phyloP scores from a whole-genome alignment of 2,113 vertebrate genomes.

The Hymenochirus boettgeri region DNA sequence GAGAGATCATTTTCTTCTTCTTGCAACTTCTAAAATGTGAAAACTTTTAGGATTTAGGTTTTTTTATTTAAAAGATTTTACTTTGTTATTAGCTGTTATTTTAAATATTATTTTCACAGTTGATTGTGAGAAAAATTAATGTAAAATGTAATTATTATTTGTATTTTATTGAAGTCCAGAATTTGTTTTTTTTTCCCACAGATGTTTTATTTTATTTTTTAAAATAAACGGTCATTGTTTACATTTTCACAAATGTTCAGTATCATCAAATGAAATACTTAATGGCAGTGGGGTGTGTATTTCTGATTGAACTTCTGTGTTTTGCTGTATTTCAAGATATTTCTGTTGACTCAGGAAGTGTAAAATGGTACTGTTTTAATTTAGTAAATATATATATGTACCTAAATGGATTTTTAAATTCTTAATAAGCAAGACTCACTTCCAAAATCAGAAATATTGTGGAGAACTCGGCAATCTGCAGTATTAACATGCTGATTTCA shows the following conservation, averaged over 20 bases:
- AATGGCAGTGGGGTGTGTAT: too few relatives aligned
- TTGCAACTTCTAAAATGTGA: constrained; percentile 28
- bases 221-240: constrained; percentile 23
- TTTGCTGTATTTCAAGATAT: too few relatives aligned
- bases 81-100: constrained; percentile 50
- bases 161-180: constrained; percentile 23
- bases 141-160: not conserved
- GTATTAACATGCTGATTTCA: too few relatives aligned
- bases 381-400: too few relatives aligned
- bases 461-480: too few relatives aligned
- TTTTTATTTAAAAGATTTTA: constrained; percentile 47
- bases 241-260: constrained; percentile 3
- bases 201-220: constrained; percentile 3
- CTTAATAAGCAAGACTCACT: too few relatives aligned
- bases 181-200: constrained; percentile 29
- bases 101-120: not conserved
- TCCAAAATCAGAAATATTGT: too few relatives aligned
- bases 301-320: too few relatives aligned
- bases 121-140: not conserved
- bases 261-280: not conserved
- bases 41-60: constrained; percentile 42
- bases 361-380: too few relatives aligned
- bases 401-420: too few relatives aligned
- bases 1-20: constrained; percentile 4
- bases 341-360: too few relatives aligned